Conservation (phyloP, 2,113 vertebrate species). For the Campylomormyrus tamandua region DNA sequence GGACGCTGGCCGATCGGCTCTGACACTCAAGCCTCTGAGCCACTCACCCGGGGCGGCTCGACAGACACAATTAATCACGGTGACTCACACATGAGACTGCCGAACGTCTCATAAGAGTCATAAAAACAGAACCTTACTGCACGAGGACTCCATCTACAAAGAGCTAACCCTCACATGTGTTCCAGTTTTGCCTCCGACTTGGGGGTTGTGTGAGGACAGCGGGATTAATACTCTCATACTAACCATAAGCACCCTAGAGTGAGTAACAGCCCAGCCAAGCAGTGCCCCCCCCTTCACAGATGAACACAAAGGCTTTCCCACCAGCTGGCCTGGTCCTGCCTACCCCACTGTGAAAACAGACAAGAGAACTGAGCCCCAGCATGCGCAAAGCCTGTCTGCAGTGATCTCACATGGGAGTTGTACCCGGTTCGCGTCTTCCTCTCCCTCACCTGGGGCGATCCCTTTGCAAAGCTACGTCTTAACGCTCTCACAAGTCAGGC, state of each 20-base stretch:
- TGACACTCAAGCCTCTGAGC: neutral
- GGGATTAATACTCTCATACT: neutral
- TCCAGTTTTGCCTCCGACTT: neutral
- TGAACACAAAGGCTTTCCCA: slow-evolving; percentile 11
- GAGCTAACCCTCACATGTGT: neutral
- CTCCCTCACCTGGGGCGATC: neutral
- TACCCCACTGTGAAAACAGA: neutral
- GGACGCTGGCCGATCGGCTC: no score
- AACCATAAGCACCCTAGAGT: neutral
- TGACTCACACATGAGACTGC: neutral
- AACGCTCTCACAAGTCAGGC: neutral
- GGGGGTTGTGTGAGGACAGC: neutral
- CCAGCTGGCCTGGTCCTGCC: slow-evolving; percentile 13
- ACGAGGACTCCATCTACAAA: neutral
- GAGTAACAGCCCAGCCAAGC: neutral
- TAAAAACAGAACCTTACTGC: neutral
- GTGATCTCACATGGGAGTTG: neutral
- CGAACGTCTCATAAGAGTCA: neutral
- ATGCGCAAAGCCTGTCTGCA: neutral
- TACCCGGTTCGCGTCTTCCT: neutral
- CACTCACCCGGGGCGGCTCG: neutral
- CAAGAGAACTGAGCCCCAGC: neutral
- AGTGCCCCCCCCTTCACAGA: neutral
- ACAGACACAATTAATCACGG: neutral
- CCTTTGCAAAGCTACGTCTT: neutral